phyloP scores from a whole-genome alignment of 2,797 vertebrate genomes.

The Scolopax bukidnonensis region DNA sequence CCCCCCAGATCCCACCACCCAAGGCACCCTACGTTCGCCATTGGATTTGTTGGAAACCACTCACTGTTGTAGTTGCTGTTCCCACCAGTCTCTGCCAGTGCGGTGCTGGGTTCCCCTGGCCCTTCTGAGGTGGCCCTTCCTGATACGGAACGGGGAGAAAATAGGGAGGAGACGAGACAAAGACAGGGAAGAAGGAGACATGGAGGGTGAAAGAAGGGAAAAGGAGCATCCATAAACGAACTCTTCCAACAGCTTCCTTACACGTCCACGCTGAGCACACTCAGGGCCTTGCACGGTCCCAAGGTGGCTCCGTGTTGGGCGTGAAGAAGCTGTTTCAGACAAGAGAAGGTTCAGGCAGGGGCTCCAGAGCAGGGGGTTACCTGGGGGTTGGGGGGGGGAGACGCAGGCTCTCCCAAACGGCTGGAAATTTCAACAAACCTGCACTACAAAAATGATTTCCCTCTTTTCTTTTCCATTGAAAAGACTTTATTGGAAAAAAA shows the following conservation, averaged over 20 bases:
- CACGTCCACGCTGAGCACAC: not conserved
- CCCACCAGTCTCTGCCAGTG: slow-evolving; percentile 65
- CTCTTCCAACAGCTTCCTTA: not conserved
- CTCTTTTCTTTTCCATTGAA: not conserved
- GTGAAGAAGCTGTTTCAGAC: not conserved
- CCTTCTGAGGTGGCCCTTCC: slow-evolving; percentile 74
- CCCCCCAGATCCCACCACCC: not conserved
- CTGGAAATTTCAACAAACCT: not conserved
- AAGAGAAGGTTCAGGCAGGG: not conserved
- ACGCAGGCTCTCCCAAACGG: not conserved
- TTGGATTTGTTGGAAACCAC: slow-evolving; percentile 45
- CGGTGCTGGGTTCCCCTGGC: slow-evolving; percentile 59
- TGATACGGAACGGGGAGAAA: slow-evolving; percentile 67
- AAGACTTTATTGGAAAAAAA: not conserved
- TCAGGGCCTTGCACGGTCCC: not conserved
- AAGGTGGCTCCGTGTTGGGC: not conserved
- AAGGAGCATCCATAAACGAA: slow-evolving; percentile 45
- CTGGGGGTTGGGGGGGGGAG: not conserved
- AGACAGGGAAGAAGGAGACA: not conserved
- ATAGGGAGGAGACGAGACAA: not conserved
- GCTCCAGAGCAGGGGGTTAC: not conserved
- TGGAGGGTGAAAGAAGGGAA: slow-evolving; percentile 46
- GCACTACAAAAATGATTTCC: not conserved
- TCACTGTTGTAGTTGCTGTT: slow-evolving; percentile 78
- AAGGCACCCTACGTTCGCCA: not conserved